Base-by-base conservation (phyloP, 1,140 invertebrate genomes). In the Drosophila nigromelanica region DNA sequence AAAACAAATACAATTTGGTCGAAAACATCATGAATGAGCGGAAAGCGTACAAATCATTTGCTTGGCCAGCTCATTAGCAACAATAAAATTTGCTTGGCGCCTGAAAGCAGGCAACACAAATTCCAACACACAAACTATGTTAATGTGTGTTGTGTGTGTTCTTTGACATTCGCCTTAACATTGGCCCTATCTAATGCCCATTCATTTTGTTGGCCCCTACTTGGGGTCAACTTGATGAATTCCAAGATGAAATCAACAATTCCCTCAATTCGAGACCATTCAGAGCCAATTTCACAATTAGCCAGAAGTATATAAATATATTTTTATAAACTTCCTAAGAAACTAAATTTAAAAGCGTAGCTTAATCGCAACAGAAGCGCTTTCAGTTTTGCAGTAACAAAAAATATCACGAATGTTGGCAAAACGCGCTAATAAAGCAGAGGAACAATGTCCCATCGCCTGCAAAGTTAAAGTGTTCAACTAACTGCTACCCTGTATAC, bases 1-100 rank as follows among this genome's bases (percentile, higher is more conserved):
- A 61, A 47, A 67, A 45, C 50, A 67, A 47, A 56, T 30, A 62
- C 35, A 64, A 68, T 54, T 67, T 54, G 59, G 12, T 50, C 50
- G 52, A 42, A 59, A 45, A 56, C 33, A 21, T 33, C 24, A 39
- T 11, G 14, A 14, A n/a, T 48, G 35, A 52, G 7, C n/a, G 64
- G 30, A 40, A 21, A 33, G 24, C 30, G 4, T 33, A 11, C 21
- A 24, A 52, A 59, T 69, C 39, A 61, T 70, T 51, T 58, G 62
- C 62, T 47, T 43, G 43, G 14, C 27, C 61, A 59, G 56, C 54
- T 59, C 43, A 59, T 66, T 47, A 43, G 40, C 40, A 33, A 10
- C 37, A 45, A 37, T 47, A 10, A 51, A 68, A 60, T 68, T 51
- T 30, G 45, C 60, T 14, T 27, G 37, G n/a, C 54, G 5, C 11